A percentile compares a stretch with the other conserved stretches of the same genome.
Conservation (phyloP, 2,797 vertebrate genomes). For the Lerista edwardsae region DNA sequence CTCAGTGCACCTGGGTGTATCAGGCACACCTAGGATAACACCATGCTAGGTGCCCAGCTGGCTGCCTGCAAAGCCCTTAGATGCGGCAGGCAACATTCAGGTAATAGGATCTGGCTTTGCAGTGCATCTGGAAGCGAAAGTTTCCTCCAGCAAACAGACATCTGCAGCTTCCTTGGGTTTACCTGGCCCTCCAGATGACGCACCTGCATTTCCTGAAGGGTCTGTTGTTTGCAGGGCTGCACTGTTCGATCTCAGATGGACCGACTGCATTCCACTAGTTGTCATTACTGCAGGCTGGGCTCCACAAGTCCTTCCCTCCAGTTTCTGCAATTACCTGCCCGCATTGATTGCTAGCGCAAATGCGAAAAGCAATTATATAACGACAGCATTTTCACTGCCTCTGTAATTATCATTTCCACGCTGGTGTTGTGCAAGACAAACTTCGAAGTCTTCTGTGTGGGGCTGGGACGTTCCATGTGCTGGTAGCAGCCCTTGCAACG, state of each 20-base stretch:
- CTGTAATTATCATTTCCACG: constrained; percentile 22
- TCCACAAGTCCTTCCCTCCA: background rate
- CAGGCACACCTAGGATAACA: background rate
- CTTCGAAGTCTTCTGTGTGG: background rate
- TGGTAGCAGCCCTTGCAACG: too few species aligned
- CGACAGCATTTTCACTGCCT: constrained; percentile 28
- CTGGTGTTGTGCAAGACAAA: background rate
- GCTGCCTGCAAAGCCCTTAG: background rate
- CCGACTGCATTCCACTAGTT: constrained; percentile 9
- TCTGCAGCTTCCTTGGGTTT: background rate
- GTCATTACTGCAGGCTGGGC: constrained; percentile 11
- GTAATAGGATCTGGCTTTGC: background rate
- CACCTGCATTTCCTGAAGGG: background rate
- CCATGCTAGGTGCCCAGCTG: background rate
- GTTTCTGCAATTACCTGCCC: constrained; percentile 37
- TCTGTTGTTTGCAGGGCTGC: background rate
- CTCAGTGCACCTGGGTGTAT: background rate
- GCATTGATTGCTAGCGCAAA: constrained; percentile 3
- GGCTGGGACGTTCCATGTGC: background rate
- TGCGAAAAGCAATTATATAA: constrained; percentile 37
- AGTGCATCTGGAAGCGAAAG: background rate
- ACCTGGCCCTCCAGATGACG: constrained; percentile 15
- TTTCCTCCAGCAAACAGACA: background rate
- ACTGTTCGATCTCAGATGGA: background rate
- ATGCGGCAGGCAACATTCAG: background rate